Conservation (phyloP, 2,888 invertebrate species). For the Cantharis flavilabris region DNA sequence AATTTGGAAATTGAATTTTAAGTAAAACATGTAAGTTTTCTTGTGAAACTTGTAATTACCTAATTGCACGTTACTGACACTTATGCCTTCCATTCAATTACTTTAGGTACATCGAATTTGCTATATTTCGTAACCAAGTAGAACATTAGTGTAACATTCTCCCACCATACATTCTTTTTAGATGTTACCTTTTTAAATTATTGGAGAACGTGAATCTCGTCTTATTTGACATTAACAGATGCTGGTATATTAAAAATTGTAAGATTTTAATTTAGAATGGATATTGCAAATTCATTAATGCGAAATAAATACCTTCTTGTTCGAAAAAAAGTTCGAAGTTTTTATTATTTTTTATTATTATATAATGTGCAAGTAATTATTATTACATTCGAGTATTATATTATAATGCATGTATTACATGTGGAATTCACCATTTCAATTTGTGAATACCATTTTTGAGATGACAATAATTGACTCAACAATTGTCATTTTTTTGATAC, state of each 20-base stretch:
- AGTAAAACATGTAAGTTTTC: neutral
- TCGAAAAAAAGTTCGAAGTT: neutral
- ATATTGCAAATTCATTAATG: neutral
- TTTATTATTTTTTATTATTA: neutral
- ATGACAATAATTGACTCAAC: no score
- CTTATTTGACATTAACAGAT: neutral
- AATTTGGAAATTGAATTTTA: neutral
- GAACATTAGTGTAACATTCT: neutral
- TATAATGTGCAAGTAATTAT: neutral
- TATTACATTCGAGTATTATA: no score
- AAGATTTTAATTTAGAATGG: neutral
- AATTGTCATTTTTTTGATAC: no score
- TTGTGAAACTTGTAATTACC: neutral
- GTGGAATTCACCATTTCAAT: neutral
- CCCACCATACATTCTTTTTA: neutral
- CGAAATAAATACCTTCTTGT: neutral
- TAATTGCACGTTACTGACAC: neutral
- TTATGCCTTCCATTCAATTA: neutral
- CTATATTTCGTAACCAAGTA: neutral
- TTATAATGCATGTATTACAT: neutral
- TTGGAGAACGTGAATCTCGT: neutral
- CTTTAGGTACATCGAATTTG: neutral
- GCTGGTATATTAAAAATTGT: neutral
- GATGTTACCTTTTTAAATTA: conserved; percentile 1
- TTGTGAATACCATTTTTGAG: neutral